Base-by-base conservation (phyloP, 2,797 vertebrate genomes). In the Thaleichthys pacificus region DNA sequence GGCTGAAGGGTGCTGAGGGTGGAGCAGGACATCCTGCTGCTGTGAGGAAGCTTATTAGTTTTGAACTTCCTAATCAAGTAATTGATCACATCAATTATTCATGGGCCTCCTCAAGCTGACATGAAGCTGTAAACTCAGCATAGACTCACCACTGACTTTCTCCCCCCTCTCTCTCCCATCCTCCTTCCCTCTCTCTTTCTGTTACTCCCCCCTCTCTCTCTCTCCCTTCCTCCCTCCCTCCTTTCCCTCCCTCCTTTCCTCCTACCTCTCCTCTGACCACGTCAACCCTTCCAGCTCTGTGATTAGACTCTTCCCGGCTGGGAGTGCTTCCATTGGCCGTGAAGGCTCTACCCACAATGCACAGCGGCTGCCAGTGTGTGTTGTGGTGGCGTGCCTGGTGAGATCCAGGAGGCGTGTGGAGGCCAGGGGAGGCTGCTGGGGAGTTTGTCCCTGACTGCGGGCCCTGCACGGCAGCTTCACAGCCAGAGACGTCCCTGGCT, bases 61-160 rank as follows among this genome's bases (percentile, higher is more conserved):
- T 77, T 79, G 76, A 65, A 81, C 84, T 86, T 91, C 85, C 87
- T 89, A 91, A 91, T 91, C 87, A 89, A 89, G 86, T 86, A 88
- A 91, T 89, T 92, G 88, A 91, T 90, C 85, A 80, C 85, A 90
- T 92, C 87, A 87, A 90, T 91, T 92, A 92, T 90, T 92, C 90
- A 92, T 88, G 87, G 86, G 82, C 9, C 82, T 87, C 79, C 80
- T 89, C 85, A 87, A 85, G 80, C 81, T 89, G 87, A 87, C 89
- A 85, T 88, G 80, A 88, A 91, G 86, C 88, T 84, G 87, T 90
- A 86, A 89, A 89, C 83, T 88, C 89, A 89, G 87, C 80, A 84
- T 81, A 83, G 85, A 80, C 84, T 70, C 74, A 66, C 68, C 69
- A 66, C 71, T 68, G 38, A 42, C 38, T 42, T 11, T 75, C 84